phyloP scores from a whole-genome alignment of 2,888 invertebrate species.

The Sussaba pulchella region DNA sequence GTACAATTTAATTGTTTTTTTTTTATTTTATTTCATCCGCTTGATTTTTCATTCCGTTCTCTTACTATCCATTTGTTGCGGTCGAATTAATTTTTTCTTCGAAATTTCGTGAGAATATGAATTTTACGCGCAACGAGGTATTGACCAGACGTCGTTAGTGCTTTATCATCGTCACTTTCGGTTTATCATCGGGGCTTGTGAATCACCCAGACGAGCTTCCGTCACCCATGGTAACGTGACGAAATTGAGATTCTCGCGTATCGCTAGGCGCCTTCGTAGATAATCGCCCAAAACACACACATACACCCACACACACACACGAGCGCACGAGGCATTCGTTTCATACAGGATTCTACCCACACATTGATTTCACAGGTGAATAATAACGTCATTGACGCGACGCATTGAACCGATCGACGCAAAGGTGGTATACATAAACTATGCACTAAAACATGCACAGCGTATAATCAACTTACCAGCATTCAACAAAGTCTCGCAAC shows the following conservation, averaged over 20 bases:
- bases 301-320: slow-evolving; percentile 11
- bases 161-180: slow-evolving; percentile 14
- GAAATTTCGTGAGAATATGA: slow-evolving; percentile 55
- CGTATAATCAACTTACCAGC: slow-evolving; percentile 73
- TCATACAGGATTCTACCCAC: slow-evolving; percentile 29
- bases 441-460: slow-evolving; percentile 84
- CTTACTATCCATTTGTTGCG: too few species aligned
- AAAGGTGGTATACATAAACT: slow-evolving; percentile 71
- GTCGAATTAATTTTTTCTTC: not conserved
- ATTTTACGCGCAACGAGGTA: slow-evolving; percentile 62
- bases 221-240: slow-evolving; percentile 31
- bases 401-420: slow-evolving; percentile 63
- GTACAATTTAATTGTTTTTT: slow-evolving; percentile 13
- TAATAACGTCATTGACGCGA: slow-evolving; percentile 57
- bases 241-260: slow-evolving; percentile 49
- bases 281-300: slow-evolving; percentile 21
- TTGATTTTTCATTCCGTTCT: too few species aligned
- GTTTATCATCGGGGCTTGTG: slow-evolving; percentile 13
- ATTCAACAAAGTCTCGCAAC: slow-evolving; percentile 61
- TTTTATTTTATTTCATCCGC: not conserved
- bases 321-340: too few species aligned
- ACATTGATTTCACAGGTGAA: slow-evolving; percentile 35
- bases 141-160: slow-evolving; percentile 23
- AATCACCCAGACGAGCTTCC: slow-evolving; percentile 37
- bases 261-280: slow-evolving; percentile 20